Evolutionary conservation across 2,797 vertebrate genomes (phyloP).

Genomic region (Pantherophis vulpinus): DNA sequence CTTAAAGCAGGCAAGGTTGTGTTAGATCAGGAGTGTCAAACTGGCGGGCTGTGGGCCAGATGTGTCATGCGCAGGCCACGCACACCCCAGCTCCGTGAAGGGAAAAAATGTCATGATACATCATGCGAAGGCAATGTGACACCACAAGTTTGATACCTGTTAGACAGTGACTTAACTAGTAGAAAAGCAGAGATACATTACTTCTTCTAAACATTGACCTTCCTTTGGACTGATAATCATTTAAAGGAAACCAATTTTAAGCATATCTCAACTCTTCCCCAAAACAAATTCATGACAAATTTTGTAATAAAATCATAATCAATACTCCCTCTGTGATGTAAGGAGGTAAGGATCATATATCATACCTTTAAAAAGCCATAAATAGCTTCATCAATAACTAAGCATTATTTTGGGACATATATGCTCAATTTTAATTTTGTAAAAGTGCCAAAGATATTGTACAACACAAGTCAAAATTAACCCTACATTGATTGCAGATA

Average conservation of each 20-base stretch:
- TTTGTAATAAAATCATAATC: not conserved
- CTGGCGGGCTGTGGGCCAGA: too few species aligned
- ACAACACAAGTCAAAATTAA: not conserved
- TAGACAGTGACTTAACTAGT: too few species aligned
- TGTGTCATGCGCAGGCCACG: too few species aligned
- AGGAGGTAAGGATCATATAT: not conserved
- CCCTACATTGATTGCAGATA: not conserved
- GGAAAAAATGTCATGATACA: too few species aligned
- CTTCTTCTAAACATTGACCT: not conserved
- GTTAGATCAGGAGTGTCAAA: too few species aligned
- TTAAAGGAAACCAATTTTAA: not conserved
- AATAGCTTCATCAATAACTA: not conserved
- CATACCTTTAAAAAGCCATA: not conserved
- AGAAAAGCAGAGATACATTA: not conserved
- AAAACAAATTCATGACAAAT: not conserved
- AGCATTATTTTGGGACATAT: not conserved
- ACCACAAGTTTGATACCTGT: too few species aligned
- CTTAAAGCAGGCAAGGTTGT: too few species aligned
- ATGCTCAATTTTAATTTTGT: not conserved
- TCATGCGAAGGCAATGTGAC: too few species aligned
- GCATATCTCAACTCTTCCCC: not conserved
- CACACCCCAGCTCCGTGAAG: too few species aligned
- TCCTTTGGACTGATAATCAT: not conserved
- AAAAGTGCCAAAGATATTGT: not conserved
- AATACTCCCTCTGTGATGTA: not conserved